phyloP scores from a whole-genome alignment of 2,113 vertebrate genomes.

The Butastur rufipennis region DNA sequence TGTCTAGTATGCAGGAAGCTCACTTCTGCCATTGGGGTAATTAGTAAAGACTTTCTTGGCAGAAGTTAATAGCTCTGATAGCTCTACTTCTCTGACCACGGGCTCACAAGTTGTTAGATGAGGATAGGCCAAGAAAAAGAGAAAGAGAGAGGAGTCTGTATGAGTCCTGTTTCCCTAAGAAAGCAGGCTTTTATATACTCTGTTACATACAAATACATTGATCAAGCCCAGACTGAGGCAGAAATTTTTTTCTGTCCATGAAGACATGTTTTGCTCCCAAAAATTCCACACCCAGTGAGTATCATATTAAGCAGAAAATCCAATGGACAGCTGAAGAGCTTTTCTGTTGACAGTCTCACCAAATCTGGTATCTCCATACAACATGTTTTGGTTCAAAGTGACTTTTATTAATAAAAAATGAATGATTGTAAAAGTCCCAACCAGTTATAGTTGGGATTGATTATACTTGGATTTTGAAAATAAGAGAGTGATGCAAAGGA shows the following conservation, averaged over 20 bases:
- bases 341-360: not conserved
- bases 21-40: not conserved
- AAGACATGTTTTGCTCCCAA: not conserved
- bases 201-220: not conserved
- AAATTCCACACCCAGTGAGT: not conserved
- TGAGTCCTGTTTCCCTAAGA: not conserved
- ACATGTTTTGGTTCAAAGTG: not conserved
- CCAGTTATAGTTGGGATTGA: not conserved
- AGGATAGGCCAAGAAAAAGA: not conserved
- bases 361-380: not conserved
- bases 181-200: not conserved
- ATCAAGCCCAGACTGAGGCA: not conserved
- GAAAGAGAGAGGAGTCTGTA: not conserved
- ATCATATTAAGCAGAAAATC: not conserved
- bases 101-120: not conserved
- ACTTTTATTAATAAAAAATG: not conserved
- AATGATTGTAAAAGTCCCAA: not conserved
- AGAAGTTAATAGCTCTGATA: not conserved
- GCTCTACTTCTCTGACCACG: rapidly evolving
- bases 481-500: not conserved
- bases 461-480: not conserved
- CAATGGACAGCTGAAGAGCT: not conserved
- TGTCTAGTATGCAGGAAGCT: rapidly evolving
- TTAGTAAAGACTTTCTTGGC: not conserved
- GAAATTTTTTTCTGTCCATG: not conserved